Base-by-base conservation (phyloP, 1,140 invertebrate genomes). In the Papilio helenus region DNA sequence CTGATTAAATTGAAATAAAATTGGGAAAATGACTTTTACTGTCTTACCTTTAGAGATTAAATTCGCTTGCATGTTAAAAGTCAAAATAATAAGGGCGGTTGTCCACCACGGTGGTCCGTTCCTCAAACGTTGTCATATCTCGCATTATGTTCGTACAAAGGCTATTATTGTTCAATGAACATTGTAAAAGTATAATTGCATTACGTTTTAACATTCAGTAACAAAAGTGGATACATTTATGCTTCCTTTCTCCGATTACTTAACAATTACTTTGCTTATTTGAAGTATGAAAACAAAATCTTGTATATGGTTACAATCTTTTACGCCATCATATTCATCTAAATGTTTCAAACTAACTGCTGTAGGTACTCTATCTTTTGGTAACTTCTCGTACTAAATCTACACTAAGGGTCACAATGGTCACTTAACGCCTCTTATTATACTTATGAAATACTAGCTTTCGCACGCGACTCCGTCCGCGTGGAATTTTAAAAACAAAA, bases 91-190 rank as follows among this genome's bases (percentile, higher is more conserved):
- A 73, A 73, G 42, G 44, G 20, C 23, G 39, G 39, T 26, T 73
- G 72, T 73, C 72, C 72, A 73, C 72, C 23, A 42, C 78, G 87
- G 86, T 79, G 87, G 87, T 88, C 86, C 72, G 61, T 79, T 39
- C 81, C 72, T 87, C 87, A 85, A 82, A 85, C 42, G 76, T 85
- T 89, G 86, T 87, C 85, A 89, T 87, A 87, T 87, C 81, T 84
- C 16, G 20, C 34, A 84, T 85, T 86, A 81, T 84, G 58, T n/a
- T 58, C 61, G 14, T 46, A 26, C 71, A 82, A 82, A 82, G 26
- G 29, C 55, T 51, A 83, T 86, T 83, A 82, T 81, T 85, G 86
- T 85, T 89, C 86, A 87, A 42, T 86, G 86, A 87, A 83, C 82
- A 83, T 86, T 61, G 73, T 77, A 84, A 77, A 83, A 84, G 77